phyloP scores from a whole-genome alignment of 2,797 vertebrate species.

The Brachyrhaphis roseni region DNA sequence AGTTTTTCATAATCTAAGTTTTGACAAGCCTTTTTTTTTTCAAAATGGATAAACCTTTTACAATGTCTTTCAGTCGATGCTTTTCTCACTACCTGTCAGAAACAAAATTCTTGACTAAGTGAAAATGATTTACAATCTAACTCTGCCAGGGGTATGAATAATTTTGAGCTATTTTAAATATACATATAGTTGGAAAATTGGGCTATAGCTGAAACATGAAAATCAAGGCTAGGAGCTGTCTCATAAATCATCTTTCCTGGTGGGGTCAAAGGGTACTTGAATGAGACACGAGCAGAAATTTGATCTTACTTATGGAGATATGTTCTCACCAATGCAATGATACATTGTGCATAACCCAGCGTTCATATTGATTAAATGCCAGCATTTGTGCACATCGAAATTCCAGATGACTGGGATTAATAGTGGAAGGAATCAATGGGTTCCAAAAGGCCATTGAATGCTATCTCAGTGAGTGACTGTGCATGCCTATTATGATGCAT shows the following conservation, averaged over 20 bases:
- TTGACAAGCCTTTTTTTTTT: not conserved
- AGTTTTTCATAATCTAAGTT: not conserved
- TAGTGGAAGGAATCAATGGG: conserved; percentile 47
- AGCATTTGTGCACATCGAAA: conserved; percentile 52
- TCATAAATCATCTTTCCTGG: conserved; percentile 77
- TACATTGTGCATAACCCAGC: conserved; percentile 45
- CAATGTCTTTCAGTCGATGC: not conserved
- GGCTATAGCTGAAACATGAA: conserved; percentile 53
- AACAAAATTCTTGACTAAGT: not conserved
- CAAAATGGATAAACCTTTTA: not conserved
- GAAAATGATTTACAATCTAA: not conserved
- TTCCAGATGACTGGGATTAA: conserved; percentile 49
- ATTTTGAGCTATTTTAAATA: not conserved
- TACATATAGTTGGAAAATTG: conserved; percentile 42
- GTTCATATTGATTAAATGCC: conserved; percentile 69
- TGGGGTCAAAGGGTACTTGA: conserved; percentile 72
- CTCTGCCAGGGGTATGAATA: not conserved
- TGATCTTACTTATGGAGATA: conserved; percentile 60
- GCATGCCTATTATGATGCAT: conserved; percentile 46
- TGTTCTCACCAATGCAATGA: conserved; percentile 65
- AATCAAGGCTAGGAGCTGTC: conserved; percentile 49
- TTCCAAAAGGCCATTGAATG: conserved; percentile 34
- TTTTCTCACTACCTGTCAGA: not conserved
- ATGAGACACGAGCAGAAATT: conserved; percentile 74
- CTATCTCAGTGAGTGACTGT: conserved; percentile 16